Evolutionary conservation across 2,888 invertebrate genomes (phyloP).

Genomic region (Trichopria drosophilae): DNA sequence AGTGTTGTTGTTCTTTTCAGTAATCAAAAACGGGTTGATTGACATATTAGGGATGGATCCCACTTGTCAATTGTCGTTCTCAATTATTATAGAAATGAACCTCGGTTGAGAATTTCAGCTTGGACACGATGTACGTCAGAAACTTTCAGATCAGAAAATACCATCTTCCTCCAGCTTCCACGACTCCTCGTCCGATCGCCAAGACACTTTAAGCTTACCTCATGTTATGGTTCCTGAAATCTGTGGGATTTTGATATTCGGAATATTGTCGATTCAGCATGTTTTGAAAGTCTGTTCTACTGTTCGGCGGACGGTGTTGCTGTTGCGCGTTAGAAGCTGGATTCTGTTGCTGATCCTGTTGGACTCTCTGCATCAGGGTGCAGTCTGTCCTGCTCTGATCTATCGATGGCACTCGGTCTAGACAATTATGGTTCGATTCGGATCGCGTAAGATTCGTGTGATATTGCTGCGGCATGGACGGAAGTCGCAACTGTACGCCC

Average conservation of each 20-base stretch:
- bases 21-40: too few species aligned
- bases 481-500: slow-evolving; percentile 38
- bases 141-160: too few species aligned
- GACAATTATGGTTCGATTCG: slow-evolving; percentile 46
- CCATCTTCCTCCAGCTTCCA: too few species aligned
- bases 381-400: slow-evolving; percentile 37
- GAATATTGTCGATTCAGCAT: slow-evolving; percentile 48
- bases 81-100: too few species aligned
- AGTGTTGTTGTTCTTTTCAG: too few species aligned
- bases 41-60: too few species aligned
- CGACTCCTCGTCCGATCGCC: slow-evolving; percentile 26
- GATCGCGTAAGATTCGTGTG: slow-evolving; percentile 37
- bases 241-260: slow-evolving; percentile 55
- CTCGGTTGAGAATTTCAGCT: too few species aligned
- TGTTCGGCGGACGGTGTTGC: slow-evolving; percentile 36
- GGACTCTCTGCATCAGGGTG: slow-evolving; percentile 24
- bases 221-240: slow-evolving; percentile 51
- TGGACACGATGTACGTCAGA: too few species aligned
- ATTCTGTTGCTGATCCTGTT: slow-evolving; percentile 35
- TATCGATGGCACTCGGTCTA: slow-evolving; percentile 49
- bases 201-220: slow-evolving; percentile 58
- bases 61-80: too few species aligned
- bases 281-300: slow-evolving; percentile 43
- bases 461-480: slow-evolving; percentile 34
- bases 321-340: slow-evolving; percentile 42